A percentile compares a stretch with the other conserved stretches of the same genome.
phyloP scores from a whole-genome alignment of 1,140 invertebrate species.

The Phenacoccus solenopsis region DNA sequence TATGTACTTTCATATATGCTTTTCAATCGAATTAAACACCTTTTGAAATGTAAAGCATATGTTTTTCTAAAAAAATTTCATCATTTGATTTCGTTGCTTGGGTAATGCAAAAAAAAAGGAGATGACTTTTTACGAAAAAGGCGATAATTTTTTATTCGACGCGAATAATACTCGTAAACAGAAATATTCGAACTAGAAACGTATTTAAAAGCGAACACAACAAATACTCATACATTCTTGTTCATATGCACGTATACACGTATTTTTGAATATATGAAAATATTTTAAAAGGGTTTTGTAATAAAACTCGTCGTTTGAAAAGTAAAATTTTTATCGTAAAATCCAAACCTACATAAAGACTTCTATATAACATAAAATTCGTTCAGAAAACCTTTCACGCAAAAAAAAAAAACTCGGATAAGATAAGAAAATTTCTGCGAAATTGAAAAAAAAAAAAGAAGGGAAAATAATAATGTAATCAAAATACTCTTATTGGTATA shows the following conservation, averaged over 20 bases:
- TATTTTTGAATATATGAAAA: background rate
- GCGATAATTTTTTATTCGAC: too few species aligned
- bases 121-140: too few species aligned
- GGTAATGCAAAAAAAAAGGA: background rate
- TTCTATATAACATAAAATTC: background rate
- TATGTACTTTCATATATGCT: too few species aligned
- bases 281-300: background rate
- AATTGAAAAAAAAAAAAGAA: background rate
- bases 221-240: background rate
- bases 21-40: too few species aligned
- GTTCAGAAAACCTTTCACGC: background rate
- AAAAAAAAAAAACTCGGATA: background rate
- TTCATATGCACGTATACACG: background rate
- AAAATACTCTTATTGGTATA: slow-evolving; percentile 3
- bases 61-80: too few species aligned
- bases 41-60: too few species aligned
- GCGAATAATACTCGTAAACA: background rate
- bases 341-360: background rate
- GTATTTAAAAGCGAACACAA: background rate
- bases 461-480: background rate
- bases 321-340: background rate
- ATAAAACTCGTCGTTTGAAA: slow-evolving; percentile 2
- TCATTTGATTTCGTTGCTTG: too few species aligned
- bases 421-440: background rate
- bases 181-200: background rate